Percentiles rank a stretch among this genome's conserved stretches.
Evolutionary conservation across 1,140 invertebrate species (phyloP).

Genomic region (Zaprionus vittiger): DNA sequence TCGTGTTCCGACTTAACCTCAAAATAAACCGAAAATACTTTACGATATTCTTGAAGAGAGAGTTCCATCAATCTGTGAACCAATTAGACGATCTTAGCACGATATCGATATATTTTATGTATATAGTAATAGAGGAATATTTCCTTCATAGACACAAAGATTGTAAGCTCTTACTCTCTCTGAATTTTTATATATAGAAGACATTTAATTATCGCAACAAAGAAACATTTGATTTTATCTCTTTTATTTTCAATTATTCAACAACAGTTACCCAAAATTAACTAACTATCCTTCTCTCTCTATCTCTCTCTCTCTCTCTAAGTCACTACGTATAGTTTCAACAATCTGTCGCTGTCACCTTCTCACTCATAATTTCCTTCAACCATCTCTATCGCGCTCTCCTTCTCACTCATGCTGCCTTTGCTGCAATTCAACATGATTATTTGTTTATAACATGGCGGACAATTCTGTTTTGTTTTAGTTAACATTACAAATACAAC

Average conservation of each 20-base stretch:
- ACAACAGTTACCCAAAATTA: background rate
- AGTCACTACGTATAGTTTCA: background rate
- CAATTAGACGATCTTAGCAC: background rate
- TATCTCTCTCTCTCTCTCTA: background rate
- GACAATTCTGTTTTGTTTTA: constrained; percentile 19
- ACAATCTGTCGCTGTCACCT: background rate
- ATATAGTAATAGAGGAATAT: background rate
- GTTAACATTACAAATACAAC: constrained; percentile 52
- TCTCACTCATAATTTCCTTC: background rate
- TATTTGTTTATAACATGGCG: constrained; percentile 25
- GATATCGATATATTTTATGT: background rate
- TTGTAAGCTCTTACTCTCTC: background rate
- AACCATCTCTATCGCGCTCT: background rate
- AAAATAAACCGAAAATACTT: no score
- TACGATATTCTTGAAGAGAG: background rate
- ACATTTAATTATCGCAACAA: background rate
- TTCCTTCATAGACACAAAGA: background rate
- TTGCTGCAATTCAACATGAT: constrained; percentile 5
- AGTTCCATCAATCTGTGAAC: background rate
- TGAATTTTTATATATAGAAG: background rate
- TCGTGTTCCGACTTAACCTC: background rate
- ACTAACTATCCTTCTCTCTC: background rate
- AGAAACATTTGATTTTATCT: background rate
- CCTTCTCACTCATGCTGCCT: background rate
- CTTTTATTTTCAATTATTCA: background rate